Evolutionary conservation across 2,113 vertebrate species (phyloP), one percentile per base, ranked within the genome.

Genomic region (Anhinga anhinga): DNA sequence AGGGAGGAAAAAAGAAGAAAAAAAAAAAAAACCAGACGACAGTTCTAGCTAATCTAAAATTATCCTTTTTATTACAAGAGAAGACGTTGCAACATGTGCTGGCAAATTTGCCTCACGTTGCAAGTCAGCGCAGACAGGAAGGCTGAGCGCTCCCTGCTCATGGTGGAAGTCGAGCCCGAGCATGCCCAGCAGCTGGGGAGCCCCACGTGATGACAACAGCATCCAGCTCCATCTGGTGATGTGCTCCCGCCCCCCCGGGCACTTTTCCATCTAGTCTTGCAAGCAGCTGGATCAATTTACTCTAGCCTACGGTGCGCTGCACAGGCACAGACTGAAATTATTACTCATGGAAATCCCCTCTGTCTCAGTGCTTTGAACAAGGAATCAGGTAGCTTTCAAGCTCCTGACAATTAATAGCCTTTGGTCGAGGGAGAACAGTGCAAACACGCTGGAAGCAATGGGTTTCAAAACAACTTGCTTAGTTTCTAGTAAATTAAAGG

Each of bases 251-350:
- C 97, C 94, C 97, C 98, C 91, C 62, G 53, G 98, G 98, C 97
- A 93, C 97, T 98, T 98, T 99, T 98, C 98, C 98, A 98, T 99
- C 98, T 98, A 98, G 98, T 97, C 98, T 99, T 98, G 98, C 98
- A 97, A 98, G 98, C 99, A 99, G 98, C 98, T 98, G 98, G 98
- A 99, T 99, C 98, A 97, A 98, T 99, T 99, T 98, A 98, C 98
- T 97, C 93, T 92, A 98, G 95, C 96, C 86, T 95, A 98, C 95
- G 95, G 97, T 97, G 96, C 9, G 53, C 95, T 67, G 83, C 98
- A 94, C 97, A 90, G 98, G 98, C 98, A 95, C 86, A 80, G 97
- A 49, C 97, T 98, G 96, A 98, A 97, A 91, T 98, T 97, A 98
- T 98, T 95, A 96, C 97, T 98, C 97, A 59, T 97, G 98, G 98